A percentile compares a stretch with the other conserved stretches of the same genome.
Evolutionary conservation across 2,888 invertebrate species (phyloP).

Genomic region (Chouioia cunea): DNA sequence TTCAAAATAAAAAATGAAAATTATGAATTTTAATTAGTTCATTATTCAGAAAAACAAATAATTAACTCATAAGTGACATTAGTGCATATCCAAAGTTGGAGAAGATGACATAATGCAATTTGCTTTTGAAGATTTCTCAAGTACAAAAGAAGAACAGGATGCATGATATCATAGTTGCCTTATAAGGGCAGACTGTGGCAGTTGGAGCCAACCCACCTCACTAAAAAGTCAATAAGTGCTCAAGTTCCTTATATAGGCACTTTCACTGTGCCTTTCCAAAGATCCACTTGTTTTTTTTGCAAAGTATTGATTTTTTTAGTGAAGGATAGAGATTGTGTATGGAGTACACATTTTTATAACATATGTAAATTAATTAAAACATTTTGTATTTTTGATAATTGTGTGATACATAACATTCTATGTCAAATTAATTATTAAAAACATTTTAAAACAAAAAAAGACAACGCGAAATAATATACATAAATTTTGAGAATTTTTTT

Average conservation of each 20-base stretch:
- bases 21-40: background rate
- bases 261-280: constrained; percentile 40
- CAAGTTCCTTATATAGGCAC: constrained; percentile 34
- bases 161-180: constrained; percentile 45
- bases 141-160: constrained; percentile 40
- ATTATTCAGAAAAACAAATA: too few species aligned
- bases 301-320: background rate
- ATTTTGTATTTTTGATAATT: too few species aligned
- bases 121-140: constrained; percentile 21
- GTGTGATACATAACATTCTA: too few species aligned
- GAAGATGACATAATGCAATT: constrained; percentile 28
- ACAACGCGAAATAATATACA: too few species aligned
- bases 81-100: constrained; percentile 21
- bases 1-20: constrained; percentile 5
- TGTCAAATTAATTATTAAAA: too few species aligned
- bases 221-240: constrained; percentile 43
- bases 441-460: too few species aligned
- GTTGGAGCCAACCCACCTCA: constrained; percentile 28
- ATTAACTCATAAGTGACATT: constrained; percentile 10
- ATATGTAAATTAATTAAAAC: too few species aligned
- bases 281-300: constrained; percentile 7
- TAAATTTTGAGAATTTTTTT: too few species aligned
- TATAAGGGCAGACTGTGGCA: constrained; percentile 33
- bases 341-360: too few species aligned
- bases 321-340: too few species aligned